Conservation (phyloP, 2,113 vertebrate species). For the Notarius lentiginosus region DNA sequence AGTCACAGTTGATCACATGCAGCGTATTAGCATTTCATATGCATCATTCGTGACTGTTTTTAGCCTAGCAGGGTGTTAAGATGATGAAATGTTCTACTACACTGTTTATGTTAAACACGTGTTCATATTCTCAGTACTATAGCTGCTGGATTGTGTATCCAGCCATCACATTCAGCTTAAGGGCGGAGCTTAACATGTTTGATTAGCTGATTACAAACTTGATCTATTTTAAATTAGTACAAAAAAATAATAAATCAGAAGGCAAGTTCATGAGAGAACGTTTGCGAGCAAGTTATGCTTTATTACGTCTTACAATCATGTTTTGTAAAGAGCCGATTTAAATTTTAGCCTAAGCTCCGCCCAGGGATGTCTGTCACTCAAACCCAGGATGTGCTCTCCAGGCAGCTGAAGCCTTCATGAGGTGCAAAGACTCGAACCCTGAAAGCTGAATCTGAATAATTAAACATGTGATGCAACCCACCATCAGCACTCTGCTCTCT, state of each 20-base stretch:
- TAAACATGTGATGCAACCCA: conserved; percentile 1
- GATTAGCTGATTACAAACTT: neutral
- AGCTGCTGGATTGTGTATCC: neutral
- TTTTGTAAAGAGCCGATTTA: neutral
- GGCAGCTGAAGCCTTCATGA: neutral
- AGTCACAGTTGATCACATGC: neutral
- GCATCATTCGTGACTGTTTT: neutral
- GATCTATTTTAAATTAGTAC: neutral
- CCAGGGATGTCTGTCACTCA: neutral
- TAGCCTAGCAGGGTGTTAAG: neutral
- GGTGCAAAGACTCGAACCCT: neutral
- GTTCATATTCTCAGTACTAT: neutral
- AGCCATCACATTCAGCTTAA: neutral
- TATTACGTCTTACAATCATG: neutral
- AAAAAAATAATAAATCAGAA: neutral
- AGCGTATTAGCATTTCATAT: neutral
- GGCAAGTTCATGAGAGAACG: neutral
- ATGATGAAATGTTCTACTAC: neutral
- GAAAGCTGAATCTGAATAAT: conserved; percentile 16
- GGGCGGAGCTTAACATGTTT: neutral
- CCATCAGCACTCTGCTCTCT: neutral
- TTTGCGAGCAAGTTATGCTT: neutral
- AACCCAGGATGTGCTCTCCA: neutral
- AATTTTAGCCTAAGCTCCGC: neutral
- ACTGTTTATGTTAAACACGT: neutral